Percentiles rank a stretch among this genome's conserved stretches.
phyloP scores from a whole-genome alignment of 2,113 vertebrate genomes.

The Semnopithecus entellus region DNA sequence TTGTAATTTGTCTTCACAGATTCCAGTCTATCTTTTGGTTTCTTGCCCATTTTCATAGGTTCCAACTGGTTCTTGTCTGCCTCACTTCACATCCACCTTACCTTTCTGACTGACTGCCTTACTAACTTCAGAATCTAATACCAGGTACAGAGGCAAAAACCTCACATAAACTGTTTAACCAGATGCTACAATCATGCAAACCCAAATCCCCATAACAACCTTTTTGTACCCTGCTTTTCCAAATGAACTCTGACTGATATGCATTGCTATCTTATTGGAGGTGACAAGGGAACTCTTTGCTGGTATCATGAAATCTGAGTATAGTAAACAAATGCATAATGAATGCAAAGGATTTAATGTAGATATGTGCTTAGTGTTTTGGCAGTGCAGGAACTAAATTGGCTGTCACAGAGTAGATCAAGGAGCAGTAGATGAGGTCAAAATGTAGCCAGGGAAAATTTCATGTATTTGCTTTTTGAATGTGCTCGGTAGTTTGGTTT shows the following conservation, averaged over 20 bases:
- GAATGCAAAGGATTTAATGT: neutral
- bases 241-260: neutral
- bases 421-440: neutral
- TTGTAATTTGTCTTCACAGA: neutral
- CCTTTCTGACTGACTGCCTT: neutral
- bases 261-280: neutral
- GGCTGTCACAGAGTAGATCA: neutral
- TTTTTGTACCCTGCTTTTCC: neutral
- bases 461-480: neutral
- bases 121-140: neutral
- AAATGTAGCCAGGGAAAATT: neutral
- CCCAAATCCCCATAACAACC: neutral
- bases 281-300: neutral
- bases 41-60: neutral
- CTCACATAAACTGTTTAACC: neutral
- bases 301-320: neutral
- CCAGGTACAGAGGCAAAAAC: neutral
- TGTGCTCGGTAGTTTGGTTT: neutral
- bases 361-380: neutral
- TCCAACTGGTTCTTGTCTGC: neutral
- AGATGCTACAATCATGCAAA: neutral
- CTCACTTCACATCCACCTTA: neutral
- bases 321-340: neutral
- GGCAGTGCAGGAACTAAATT: neutral
- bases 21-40: neutral